Evolutionary conservation across 2,888 invertebrate genomes (phyloP), one percentile per base, ranked within the genome.

Genomic region (Drosophila testacea): DNA sequence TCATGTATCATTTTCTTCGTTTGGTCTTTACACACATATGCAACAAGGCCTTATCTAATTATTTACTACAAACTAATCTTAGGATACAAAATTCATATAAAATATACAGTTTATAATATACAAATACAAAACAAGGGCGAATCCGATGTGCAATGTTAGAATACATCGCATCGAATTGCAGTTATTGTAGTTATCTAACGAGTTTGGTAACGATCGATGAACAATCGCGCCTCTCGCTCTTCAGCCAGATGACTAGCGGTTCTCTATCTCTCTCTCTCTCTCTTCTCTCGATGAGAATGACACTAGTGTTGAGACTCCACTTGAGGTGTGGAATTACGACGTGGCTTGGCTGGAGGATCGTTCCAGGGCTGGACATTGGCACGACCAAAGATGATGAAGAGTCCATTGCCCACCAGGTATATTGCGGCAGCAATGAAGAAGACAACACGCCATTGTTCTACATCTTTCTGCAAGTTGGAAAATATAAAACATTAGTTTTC

Each of bases 351-450:
- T 34, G 79, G 79, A 0, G 94, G 94, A 75, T 95, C 94, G 79
- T 96, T 96, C 97, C 97, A 97, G 4, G 93, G 89, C 89, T 97
- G 97, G 1, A 94, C 93, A 69, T 94, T 93, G 6, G 95, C 95
- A 54, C 94, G 94, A 30, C 95, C 95, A 88, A 96, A 96, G 10
- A 95, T 88, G 2, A 96, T 87, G 90, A 95, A 97, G 81, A 96
- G 93, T 6, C 95, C 91, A 88, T 96, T 95, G 30, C 96, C 95
- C 46, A 95, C 91, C 65, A 96, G 93, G 87, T 96, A 96, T 44
- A 96, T 93, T 13, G 93, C 94, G 1, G 96, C 94, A 0, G 97
- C 94, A 32, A 96, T 93, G 89, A 95, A 95, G 93, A 97, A 97
- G 38, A 96, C 95, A 67, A 94, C 94, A 52, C 95, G 94, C 97